Evolutionary conservation across 2,888 invertebrate genomes (phyloP), one percentile per base, ranked within the genome.

Genomic region (Pimpla rufipes): DNA sequence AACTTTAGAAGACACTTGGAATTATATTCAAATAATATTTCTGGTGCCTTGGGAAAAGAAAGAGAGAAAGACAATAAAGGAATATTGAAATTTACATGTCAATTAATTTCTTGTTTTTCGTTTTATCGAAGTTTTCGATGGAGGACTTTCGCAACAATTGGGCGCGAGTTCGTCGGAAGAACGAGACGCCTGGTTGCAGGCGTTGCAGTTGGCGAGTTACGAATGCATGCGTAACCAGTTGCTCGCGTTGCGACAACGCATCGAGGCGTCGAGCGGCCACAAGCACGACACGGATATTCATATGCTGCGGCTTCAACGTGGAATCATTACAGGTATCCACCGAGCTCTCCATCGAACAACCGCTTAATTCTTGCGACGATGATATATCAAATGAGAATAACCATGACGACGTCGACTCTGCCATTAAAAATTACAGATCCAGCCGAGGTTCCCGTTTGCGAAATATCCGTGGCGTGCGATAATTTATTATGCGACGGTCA

Each of bases 391-490:
- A 23, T n/a, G 3, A n/a, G 29, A 45, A 45, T 47, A 47, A n/a
- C n/a, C 16, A 47, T 50, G 18, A 21, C 21, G 8, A 10, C n/a
- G n/a, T n/a, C n/a, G n/a, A n/a, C n/a, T 21, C 11, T 55, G 8
- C 23, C 21, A 55, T 55, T 23, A 1, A 23, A 18, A 37, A 66
- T 66, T 93, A 13, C 92, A 97, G 98, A 98, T 94, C 96, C 97
- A 87, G 95, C 96, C 81, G 97, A 97, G 93, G 95, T 97, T 88
- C 98, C 98, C 47, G 94, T 98, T 55, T 97, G 98, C 91, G 98
- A 98, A 94, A 94, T 98, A 88, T 97, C 97, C 71, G 94, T 98
- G 89, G 97, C 97, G 40, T 98, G 98, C 94, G 98, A 98, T 94
- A 98, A 98, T 93, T 94, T 99, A 79, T 94, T 98, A 29, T 97